Conservation (phyloP, 1,140 invertebrate species). For the Ceratoteleas bidentatus region DNA sequence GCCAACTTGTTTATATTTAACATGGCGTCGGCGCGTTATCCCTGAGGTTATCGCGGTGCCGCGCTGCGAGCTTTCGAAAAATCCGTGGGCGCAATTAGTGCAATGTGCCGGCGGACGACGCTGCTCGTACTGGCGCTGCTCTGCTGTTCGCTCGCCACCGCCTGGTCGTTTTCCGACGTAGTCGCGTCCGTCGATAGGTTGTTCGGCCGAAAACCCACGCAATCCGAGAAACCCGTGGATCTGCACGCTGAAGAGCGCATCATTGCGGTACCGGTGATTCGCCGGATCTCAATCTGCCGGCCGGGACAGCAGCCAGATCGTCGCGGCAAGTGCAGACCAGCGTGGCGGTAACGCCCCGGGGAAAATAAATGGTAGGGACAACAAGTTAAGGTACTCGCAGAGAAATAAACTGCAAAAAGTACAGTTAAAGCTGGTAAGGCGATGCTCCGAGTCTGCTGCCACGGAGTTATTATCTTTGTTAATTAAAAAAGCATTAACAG, state of each 20-base stretch:
- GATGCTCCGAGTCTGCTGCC: too few relatives aligned
- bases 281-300: conserved; percentile 51
- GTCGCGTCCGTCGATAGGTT: conserved; percentile 21
- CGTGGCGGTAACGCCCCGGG: conserved; percentile 60
- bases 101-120: conserved; percentile 37
- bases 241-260: conserved; percentile 47
- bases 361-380: too few relatives aligned
- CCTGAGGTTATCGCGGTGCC: conserved; percentile 27
- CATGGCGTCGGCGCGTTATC: conserved; percentile 38
- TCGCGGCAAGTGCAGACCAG: conserved; percentile 69
- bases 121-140: conserved; percentile 40
- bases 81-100: conserved; percentile 13
- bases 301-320: conserved; percentile 66
- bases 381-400: too few relatives aligned
- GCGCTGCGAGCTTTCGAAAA: conserved; percentile 13
- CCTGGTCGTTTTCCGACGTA: conserved; percentile 58
- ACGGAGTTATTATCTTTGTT: too few relatives aligned
- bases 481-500: too few relatives aligned
- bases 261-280: conserved; percentile 66
- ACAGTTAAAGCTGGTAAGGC: too few relatives aligned
- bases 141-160: conserved; percentile 7
- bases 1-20: conserved; percentile 36
- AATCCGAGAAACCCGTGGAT: conserved; percentile 10
- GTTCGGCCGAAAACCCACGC: conserved; percentile 3
- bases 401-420: too few relatives aligned